phyloP scores from a whole-genome alignment of 2,797 vertebrate genomes.

The Scyliorhinus canicula region DNA sequence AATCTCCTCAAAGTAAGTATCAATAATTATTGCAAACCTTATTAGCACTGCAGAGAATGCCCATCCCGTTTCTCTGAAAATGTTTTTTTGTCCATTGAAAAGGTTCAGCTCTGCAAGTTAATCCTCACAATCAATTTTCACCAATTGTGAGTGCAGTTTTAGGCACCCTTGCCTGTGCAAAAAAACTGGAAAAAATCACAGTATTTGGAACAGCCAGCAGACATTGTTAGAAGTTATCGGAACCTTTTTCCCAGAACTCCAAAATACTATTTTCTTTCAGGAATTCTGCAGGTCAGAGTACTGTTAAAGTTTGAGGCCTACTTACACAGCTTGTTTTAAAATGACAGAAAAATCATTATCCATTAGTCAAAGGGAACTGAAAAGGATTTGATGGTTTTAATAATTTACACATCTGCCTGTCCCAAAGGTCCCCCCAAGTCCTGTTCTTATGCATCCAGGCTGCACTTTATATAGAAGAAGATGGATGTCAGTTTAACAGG shows the following conservation, averaged over 20 bases:
- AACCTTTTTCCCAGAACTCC: neutral
- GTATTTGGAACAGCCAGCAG: neutral
- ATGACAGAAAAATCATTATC: slow-evolving; percentile 19
- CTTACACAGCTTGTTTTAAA: neutral
- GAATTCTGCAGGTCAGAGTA: neutral
- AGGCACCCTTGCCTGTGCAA: neutral
- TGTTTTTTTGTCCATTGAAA: neutral
- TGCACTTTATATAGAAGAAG: neutral
- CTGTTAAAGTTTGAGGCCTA: neutral
- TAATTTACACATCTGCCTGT: slow-evolving; percentile 14
- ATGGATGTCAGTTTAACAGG: slow-evolving; percentile 50
- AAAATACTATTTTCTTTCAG: neutral
- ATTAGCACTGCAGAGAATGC: neutral
- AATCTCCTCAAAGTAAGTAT: neutral
- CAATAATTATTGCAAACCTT: neutral
- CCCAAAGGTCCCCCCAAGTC: neutral
- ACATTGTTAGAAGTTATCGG: neutral
- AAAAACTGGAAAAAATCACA: neutral
- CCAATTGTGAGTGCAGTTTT: neutral
- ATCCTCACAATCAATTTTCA: neutral
- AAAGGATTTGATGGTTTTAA: slow-evolving; percentile 29
- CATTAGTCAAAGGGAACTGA: slow-evolving; percentile 7
- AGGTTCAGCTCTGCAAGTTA: neutral
- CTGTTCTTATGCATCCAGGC: neutral
- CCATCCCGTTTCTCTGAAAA: neutral